Base-by-base conservation (phyloP, 2,113 vertebrate species). In the Panthera uncia region DNA sequence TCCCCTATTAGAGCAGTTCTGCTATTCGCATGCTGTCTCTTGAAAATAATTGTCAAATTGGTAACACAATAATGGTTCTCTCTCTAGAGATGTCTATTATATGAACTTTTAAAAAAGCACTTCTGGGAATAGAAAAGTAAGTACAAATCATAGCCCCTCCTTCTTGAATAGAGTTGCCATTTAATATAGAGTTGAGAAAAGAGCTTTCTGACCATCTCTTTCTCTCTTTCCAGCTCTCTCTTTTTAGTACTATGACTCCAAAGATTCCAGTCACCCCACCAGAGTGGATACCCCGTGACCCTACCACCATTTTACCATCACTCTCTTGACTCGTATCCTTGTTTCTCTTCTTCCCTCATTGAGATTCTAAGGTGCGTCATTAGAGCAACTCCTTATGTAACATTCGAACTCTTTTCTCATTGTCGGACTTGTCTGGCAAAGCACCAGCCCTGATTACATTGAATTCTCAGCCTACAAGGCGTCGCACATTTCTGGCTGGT, bases 111-210 rank as follows among this genome's bases (percentile, higher is more conserved):
- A 4, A 55, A 83, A 61, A 82, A 66, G 11, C 1, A 45, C 9
- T 93, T 90, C 90, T 92, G 61, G 63, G 80, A 91, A 38, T 33
- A 89, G 38, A 33, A 48, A 95, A 81, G 45, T 80, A 78, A 73
- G 63, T 85, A 68, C 48, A 57, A 92, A 71, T 45, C 68, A 23
- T 9, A 36, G 16, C 18, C 23, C 12, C 4, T 38, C 12, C 79
- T 90, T 91, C 18, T 50, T 69, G 41, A 74, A 61, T 63, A 65
- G 55, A 88, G 36, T 6, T 61, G 69, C 3, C 55, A 66, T 57
- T 79, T 61, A 92, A 63, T 82, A 52, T 6, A 74, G 13, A 80
- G 48, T 45, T 1, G 52, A 76, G 68, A 19, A 88, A 33, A 84
- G 81, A 66, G 18, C 19, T 91, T 93, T 57, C 82, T 65, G 27